Evolutionary conservation across 2,888 invertebrate genomes (phyloP).

Genomic region (Cybosia mesomella): DNA sequence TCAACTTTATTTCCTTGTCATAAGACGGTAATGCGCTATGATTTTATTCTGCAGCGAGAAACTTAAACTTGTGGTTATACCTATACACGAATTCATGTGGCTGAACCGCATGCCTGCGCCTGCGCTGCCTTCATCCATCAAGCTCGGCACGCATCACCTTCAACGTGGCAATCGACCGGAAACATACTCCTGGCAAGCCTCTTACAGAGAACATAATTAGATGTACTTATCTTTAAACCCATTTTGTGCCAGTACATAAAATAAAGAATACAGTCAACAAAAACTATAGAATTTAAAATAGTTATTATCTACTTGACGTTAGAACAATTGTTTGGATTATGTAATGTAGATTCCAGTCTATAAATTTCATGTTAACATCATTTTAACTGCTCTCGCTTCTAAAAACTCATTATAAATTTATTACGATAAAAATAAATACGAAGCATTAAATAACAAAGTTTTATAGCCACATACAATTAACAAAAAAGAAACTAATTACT

Average conservation of each 20-base stretch:
- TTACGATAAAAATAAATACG: constrained; percentile 21
- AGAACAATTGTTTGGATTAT: constrained; percentile 11
- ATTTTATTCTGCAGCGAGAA: constrained; percentile 42
- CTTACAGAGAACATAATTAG: constrained; percentile 48
- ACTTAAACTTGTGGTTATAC: constrained; percentile 59
- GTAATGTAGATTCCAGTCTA: constrained; percentile 29
- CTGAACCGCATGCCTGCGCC: constrained; percentile 76
- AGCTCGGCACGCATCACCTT: constrained; percentile 82
- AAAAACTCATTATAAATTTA: constrained; percentile 28
- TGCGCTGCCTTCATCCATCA: constrained; percentile 83
- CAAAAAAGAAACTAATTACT: constrained; percentile 38
- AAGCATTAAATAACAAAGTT: constrained; percentile 21
- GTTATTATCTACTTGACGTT: neutral
- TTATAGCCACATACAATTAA: constrained; percentile 22
- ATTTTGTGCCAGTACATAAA: neutral
- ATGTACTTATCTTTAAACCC: constrained; percentile 25
- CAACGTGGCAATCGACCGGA: constrained; percentile 81
- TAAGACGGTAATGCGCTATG: constrained; percentile 42
- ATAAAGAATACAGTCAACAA: neutral
- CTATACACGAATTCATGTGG: constrained; percentile 73
- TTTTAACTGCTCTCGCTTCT: constrained; percentile 27
- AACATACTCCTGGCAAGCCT: constrained; percentile 71
- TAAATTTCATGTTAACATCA: constrained; percentile 27
- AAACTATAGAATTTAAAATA: neutral
- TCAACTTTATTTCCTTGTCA: constrained; percentile 52